Base-by-base conservation (phyloP, 2,797 vertebrate species). In the Pygocentrus nattereri region DNA sequence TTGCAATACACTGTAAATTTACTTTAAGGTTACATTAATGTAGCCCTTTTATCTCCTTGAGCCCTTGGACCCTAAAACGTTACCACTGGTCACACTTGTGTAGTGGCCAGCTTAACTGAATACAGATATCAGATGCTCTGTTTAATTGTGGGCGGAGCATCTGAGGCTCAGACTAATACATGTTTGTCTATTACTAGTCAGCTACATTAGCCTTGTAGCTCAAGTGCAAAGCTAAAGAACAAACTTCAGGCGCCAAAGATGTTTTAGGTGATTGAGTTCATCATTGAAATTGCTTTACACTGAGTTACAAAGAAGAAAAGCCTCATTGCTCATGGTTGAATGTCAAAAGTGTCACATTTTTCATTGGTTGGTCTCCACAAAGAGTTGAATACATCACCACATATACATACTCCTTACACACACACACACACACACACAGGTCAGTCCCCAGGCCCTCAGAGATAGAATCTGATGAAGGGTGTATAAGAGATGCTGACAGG, bases 401-500 rank as follows among this genome's bases (percentile, higher is more conserved):
- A 19, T 19, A 50, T 6, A 50, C 49, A 18, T 49, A 50, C 8
- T 6, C 18, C 15, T 16, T 49, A 13, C 44, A 8, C 13, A 49
- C 10, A 12, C 16, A 50, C 41, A 41, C 41, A 41, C 41, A 41
- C 41, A 41, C 41, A 50, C 73, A 73, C 19, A 25, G 16, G 16
- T 61, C 21, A 21, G 7, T 18, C 13, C 50, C 16, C 44, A 70
- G 68, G 15, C 11, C 23, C 44, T n/a, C 11, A 23, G 7, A 21
- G 6, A 78, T 38, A 78, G 23, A 30, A 70, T 34, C 25, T 34
- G 50, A 78, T 44, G 16, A 64, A 64, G n/a, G 13, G 31, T 64
- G 61, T 76, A 54, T 19, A 56, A 61, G 54, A 81, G 27, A 76
- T 50, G 41, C 54, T 81, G 54, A 56, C 64, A 70, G 27, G 30